phyloP scores from a whole-genome alignment of 2,113 vertebrate species.

The Brevimyrus niger region DNA sequence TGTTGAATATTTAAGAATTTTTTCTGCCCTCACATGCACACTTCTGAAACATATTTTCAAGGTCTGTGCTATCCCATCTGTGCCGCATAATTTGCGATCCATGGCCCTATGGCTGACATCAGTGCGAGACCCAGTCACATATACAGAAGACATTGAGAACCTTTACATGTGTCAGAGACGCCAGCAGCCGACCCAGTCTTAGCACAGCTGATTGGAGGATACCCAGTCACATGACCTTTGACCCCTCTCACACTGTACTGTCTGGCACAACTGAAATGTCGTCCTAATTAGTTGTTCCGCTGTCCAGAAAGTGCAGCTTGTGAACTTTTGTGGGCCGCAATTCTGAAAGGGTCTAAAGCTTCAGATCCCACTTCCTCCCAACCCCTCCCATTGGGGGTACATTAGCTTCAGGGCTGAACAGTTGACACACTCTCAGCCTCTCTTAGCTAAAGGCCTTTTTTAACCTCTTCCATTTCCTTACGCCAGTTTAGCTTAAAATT shows the following conservation, averaged over 20 bases:
- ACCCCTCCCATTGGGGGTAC: background rate
- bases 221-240: background rate
- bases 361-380: background rate
- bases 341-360: background rate
- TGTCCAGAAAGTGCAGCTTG: background rate
- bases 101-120: background rate
- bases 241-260: background rate
- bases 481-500: background rate
- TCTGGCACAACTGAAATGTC: background rate
- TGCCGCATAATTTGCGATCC: background rate
- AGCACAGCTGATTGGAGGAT: background rate
- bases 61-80: background rate
- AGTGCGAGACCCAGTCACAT: background rate
- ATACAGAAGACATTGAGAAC: background rate
- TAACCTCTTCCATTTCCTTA: background rate
- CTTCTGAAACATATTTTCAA: background rate
- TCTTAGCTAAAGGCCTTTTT: background rate
- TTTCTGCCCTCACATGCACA: background rate
- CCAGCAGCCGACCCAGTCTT: background rate
- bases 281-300: background rate
- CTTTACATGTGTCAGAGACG: background rate
- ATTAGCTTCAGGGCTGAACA: background rate
- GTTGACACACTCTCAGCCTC: background rate
- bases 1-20: constrained; percentile 56
- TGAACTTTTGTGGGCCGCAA: background rate